Conservation (phyloP, 2,113 vertebrate genomes). For the Cairina moschata region DNA sequence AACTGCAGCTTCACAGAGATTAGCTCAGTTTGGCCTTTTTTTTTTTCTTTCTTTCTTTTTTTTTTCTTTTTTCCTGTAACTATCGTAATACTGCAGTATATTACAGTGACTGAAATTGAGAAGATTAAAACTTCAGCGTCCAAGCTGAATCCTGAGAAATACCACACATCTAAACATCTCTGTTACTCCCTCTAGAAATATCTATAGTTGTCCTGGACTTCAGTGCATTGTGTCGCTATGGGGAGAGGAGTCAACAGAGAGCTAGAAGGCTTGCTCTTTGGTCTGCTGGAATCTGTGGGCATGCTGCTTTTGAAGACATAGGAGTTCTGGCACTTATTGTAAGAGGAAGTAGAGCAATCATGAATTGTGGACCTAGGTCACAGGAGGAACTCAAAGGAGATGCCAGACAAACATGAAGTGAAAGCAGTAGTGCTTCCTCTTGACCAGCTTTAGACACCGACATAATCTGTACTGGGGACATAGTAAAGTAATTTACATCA, state of each 20-base stretch:
- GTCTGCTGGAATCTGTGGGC: background rate
- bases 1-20: constrained; percentile 20
- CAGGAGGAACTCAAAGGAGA: background rate
- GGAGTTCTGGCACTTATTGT: background rate
- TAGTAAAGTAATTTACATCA: background rate
- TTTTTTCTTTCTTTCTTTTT: background rate
- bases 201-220: background rate
- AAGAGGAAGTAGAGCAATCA: background rate
- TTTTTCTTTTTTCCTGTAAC: background rate
- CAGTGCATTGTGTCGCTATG: background rate
- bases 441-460: background rate
- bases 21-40: constrained; percentile 8
- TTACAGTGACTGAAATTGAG: constrained; percentile 12
- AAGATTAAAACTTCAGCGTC: background rate
- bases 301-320: background rate
- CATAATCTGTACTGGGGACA: background rate
- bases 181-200: background rate
- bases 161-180: background rate
- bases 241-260: background rate
- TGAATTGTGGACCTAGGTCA: background rate
- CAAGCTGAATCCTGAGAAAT: background rate
- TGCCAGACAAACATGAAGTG: background rate
- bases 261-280: background rate
- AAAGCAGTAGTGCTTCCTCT: background rate
- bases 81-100: background rate